Evolutionary conservation across 2,113 vertebrate genomes (phyloP).

Genomic region (Quiscalus mexicanus): DNA sequence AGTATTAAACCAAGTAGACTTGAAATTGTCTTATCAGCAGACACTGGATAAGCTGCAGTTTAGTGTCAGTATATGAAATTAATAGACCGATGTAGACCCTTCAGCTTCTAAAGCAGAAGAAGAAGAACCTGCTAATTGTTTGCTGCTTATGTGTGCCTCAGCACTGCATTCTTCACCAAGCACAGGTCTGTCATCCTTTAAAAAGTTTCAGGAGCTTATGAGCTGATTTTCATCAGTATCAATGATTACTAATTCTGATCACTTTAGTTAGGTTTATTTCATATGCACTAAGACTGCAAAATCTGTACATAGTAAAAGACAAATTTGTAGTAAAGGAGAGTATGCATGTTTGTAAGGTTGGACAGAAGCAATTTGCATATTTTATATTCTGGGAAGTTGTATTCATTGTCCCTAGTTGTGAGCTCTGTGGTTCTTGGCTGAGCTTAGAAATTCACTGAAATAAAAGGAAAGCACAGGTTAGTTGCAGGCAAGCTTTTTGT

Average conservation of each 20-base stretch:
- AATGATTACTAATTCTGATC: neutral
- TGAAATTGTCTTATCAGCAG: neutral
- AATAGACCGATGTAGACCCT: neutral
- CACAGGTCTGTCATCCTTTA: neutral
- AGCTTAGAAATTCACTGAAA: neutral
- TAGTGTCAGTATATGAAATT: neutral
- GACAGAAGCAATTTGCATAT: neutral
- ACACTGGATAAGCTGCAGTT: neutral
- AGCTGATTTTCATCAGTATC: neutral
- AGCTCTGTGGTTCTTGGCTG: neutral
- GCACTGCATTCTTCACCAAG: neutral
- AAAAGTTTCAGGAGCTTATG: neutral
- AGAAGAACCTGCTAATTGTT: neutral
- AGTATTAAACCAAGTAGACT: neutral
- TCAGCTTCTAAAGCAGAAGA: neutral
- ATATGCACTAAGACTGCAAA: neutral
- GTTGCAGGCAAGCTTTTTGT: neutral
- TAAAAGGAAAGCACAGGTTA: neutral
- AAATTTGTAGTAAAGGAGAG: neutral
- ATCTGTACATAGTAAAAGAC: neutral
- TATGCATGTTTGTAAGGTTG: accelerated
- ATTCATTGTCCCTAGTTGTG: neutral
- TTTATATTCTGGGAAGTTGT: neutral
- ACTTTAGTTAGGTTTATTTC: neutral
- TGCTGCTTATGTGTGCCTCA: neutral